Evolutionary conservation across 2,113 vertebrate species (phyloP), one percentile per base, ranked within the genome.

Genomic region (Coptodon rendalli): DNA sequence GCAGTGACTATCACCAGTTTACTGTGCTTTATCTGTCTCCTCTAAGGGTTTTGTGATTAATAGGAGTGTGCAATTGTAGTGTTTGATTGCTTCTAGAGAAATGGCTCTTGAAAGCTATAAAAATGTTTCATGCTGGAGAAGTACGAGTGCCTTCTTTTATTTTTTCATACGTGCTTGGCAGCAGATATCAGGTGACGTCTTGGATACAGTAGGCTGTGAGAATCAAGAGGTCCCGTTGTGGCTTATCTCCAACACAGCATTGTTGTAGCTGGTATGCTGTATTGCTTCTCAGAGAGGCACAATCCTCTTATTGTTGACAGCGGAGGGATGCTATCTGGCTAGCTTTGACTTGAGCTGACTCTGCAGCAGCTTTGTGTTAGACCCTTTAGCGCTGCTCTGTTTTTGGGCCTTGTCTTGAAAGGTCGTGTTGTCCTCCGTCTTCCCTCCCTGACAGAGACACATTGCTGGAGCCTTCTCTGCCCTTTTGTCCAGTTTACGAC

Each of bases 301-400:
- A 94, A 71, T 91, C 73, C 80, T 87, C 57, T 82, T 80, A 84
- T 91, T 93, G 92, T 93, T 40, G 43, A 79, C 57, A 80, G 84
- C 36, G 2, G 48, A 79, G 34, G 84, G 79, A 87, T 82, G 90
- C 73, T 84, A 66, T 48, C 66, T 31, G 1, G 88, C 87, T 91
- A 45, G 81, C 85, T 81, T 54, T 43, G 45, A 81, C 89, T 86
- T 50, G 80, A 56, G 82, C 86, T 84, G 82, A 91, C 87, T 92
- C 82, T 86, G 87, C 89, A 85, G 7, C 82, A 54, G 87, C 82
- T 87, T 88, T 86, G 89, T 89, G 29, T 89, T 54, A 27, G 50
- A 66, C 84, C 80, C 86, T 50, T 27, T 36, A 57, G 88, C 57
- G 22, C 87, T 38, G 68, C 88, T 63, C 48, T 80, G 80, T 82